A percentile compares a stretch with the other conserved stretches of the same genome.
phyloP scores from a whole-genome alignment of 2,113 vertebrate genomes.

The Catharus minimus region DNA sequence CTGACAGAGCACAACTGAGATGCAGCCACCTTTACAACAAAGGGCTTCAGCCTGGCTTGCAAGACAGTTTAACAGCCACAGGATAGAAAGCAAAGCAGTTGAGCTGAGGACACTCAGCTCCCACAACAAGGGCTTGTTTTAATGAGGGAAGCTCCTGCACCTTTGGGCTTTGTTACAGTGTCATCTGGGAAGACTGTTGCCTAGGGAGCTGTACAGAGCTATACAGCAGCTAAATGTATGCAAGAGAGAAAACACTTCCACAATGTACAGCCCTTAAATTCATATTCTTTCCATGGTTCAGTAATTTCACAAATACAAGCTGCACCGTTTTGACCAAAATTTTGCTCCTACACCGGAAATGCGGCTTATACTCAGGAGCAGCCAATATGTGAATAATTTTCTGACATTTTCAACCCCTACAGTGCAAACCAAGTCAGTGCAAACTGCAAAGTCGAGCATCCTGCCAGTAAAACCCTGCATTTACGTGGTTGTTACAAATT shows the following conservation, averaged over 20 bases:
- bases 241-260: neutral
- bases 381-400: too few relatives aligned
- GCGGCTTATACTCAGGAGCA: too few relatives aligned
- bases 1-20: neutral
- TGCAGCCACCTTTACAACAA: neutral
- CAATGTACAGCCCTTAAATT: neutral
- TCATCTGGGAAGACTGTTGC: slow-evolving; percentile 51
- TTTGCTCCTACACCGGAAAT: too few relatives aligned
- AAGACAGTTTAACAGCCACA: neutral
- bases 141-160: neutral
- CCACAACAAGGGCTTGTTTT: neutral
- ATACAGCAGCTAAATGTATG: neutral
- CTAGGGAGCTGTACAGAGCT: slow-evolving; percentile 46
- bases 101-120: neutral
- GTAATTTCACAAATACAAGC: neutral
- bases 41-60: neutral
- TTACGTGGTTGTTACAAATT: too few relatives aligned
- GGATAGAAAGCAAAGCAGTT: neutral
- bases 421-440: too few relatives aligned
- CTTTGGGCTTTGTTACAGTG: slow-evolving; percentile 20
- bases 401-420: too few relatives aligned
- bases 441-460: too few relatives aligned
- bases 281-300: neutral
- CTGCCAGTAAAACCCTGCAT: too few relatives aligned
- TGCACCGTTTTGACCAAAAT: too few relatives aligned